Evolutionary conservation across 2,113 vertebrate species (phyloP).

Genomic region (Ailuropoda melanoleuca): DNA sequence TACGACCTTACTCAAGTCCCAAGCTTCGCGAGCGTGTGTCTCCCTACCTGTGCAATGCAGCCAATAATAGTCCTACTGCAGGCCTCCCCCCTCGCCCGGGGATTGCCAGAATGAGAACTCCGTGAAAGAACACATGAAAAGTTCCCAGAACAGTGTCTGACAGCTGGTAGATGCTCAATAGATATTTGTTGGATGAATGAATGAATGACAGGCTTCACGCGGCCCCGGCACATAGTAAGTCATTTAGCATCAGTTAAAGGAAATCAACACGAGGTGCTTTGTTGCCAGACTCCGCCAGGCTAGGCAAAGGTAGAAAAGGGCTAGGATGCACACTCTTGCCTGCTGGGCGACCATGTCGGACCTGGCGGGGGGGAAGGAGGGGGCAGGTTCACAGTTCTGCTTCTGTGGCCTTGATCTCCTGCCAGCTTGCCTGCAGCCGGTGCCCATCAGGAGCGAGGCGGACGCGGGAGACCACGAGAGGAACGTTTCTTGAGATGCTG

Average conservation of each 20-base stretch:
- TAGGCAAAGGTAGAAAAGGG: not conserved
- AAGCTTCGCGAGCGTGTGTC: accelerated
- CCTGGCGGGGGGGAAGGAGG: no score
- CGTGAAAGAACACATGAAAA: not conserved
- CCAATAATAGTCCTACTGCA: no score
- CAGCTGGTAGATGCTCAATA: not conserved
- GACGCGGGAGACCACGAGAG: not conserved
- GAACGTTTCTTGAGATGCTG: not conserved
- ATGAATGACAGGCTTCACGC: not conserved
- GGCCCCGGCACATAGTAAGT: not conserved
- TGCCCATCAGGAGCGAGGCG: accelerated
- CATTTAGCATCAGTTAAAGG: not conserved
- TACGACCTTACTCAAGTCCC: accelerated
- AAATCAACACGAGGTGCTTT: not conserved
- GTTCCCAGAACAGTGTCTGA: not conserved
- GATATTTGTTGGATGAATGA: not conserved
- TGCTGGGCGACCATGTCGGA: accelerated
- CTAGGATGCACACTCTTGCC: not conserved
- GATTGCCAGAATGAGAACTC: not conserved
- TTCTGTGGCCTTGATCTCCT: not conserved
- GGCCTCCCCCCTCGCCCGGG: accelerated
- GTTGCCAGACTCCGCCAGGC: not conserved
- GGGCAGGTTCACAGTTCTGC: not conserved
- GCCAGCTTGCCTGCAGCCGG: accelerated
- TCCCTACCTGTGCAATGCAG: not conserved